Evolutionary conservation across 2,797 vertebrate genomes (phyloP), one percentile per base, ranked within the genome.

Genomic region (Sitta carolinensis): DNA sequence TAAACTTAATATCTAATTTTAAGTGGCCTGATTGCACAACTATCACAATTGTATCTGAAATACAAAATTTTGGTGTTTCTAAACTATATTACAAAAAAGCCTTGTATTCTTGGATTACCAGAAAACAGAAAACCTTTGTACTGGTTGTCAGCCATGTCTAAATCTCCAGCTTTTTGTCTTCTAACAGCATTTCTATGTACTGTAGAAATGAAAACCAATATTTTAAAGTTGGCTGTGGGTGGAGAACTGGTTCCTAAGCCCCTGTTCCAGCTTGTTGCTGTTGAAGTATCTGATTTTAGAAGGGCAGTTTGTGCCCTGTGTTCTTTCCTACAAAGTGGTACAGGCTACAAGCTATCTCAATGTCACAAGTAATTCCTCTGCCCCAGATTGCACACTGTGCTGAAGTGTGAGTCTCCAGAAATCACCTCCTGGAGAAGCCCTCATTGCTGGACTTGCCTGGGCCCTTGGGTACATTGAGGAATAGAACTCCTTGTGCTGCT

Each of bases 381-480:
- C 17, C 25, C 9, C 4, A 2, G 13, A 13, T 23, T 5, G 1
- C 29, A n/a, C 7, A 1, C 19, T 34, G 16, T 0, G 0, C 48
- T 9, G 5, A 29, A 51, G 32, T 0, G 0, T 16, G 17, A 55
- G 6, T 55, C 19, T 77, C 32, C 36, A 57, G 55, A 83, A 51
- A 7, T 70, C 4, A n/a, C 17, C 7, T 64, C n/a, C 62, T 77
- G 29, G n/a, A 77, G 57, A 72, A 42, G 27, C 47, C 58, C 43
- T 91, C 1, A 1, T 45, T 73, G 7, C 47, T 54, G 23, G 50
- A 9, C 38, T 61, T 63, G 7, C 21, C 0, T 22, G 29, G 18
- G 29, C 20, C 32, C 23, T 70, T 80, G 38, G 13, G 40, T 80
- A 50, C 9, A 29, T 54, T 90, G 11, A 38, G 30, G 50, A 78